Conservation (phyloP, 2,888 invertebrate species). For the Tenthredo distinguenda region DNA sequence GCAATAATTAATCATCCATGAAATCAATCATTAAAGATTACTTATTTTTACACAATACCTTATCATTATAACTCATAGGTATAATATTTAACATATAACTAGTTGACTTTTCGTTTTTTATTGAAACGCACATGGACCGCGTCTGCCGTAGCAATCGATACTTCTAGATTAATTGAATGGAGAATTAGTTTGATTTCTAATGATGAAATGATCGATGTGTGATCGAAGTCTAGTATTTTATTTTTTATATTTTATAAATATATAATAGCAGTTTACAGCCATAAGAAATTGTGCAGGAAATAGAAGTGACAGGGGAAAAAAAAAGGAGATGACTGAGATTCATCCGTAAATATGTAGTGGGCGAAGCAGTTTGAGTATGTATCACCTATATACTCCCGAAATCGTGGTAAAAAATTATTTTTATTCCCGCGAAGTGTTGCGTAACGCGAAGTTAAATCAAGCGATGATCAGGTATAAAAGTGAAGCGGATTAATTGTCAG, state of each 20-base stretch:
- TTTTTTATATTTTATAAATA: background rate
- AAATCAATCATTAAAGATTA: background rate
- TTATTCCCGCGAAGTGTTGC: conserved; percentile 30
- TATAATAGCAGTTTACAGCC: background rate
- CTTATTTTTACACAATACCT: background rate
- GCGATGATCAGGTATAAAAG: conserved; percentile 9
- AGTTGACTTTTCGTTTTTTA: background rate
- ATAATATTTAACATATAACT: too few relatives aligned
- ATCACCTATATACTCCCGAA: conserved; percentile 2
- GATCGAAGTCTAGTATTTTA: background rate
- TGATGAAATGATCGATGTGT: background rate
- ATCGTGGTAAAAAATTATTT: conserved; percentile 41
- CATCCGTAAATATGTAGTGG: conserved; percentile 22
- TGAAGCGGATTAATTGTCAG: conserved; percentile 3
- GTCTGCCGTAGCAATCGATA: background rate
- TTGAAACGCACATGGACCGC: background rate
- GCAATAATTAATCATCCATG: background rate
- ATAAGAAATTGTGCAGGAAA: background rate
- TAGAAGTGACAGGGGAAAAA: background rate
- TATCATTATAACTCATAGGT: too few relatives aligned
- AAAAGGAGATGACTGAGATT: background rate
- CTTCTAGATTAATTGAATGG: background rate
- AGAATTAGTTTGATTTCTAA: background rate
- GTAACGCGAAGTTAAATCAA: conserved; percentile 37
- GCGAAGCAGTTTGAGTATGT: conserved; percentile 25